Percentiles rank a stretch among this genome's conserved stretches.
phyloP scores from a whole-genome alignment of 2,888 invertebrate species.

The Nebria salina region DNA sequence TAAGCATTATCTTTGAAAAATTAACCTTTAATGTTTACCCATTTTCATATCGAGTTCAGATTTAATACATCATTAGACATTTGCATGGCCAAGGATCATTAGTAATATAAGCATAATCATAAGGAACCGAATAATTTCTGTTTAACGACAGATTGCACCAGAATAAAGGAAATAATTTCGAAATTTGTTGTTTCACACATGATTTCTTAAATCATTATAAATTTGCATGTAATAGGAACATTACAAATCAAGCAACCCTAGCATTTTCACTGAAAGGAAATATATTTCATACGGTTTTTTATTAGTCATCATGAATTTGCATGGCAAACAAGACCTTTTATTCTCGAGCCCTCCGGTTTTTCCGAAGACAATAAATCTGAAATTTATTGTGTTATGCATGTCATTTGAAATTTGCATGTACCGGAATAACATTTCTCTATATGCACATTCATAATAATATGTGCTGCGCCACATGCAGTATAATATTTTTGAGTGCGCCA shows the following conservation, averaged over 20 bases:
- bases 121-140: not conserved
- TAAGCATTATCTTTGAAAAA: not conserved
- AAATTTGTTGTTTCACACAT: constrained; percentile 4
- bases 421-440: not conserved
- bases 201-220: constrained; percentile 11
- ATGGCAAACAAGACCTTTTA: constrained; percentile 1
- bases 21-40: not conserved
- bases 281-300: not conserved
- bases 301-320: not conserved
- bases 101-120: not conserved
- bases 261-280: not conserved
- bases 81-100: not conserved
- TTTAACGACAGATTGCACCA: not conserved
- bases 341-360: not conserved
- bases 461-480: not conserved
- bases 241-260: not conserved
- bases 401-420: not conserved
- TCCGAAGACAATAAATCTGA: not conserved
- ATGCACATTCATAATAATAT: not conserved
- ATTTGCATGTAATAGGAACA: constrained; percentile 8
- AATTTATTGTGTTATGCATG: not conserved
- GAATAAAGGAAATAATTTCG: not conserved
- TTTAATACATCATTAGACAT: not conserved
- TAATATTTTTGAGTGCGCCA: not conserved
- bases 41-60: not conserved